Base-by-base conservation (phyloP, 1,140 invertebrate species). In the Zaprionus nigranus region DNA sequence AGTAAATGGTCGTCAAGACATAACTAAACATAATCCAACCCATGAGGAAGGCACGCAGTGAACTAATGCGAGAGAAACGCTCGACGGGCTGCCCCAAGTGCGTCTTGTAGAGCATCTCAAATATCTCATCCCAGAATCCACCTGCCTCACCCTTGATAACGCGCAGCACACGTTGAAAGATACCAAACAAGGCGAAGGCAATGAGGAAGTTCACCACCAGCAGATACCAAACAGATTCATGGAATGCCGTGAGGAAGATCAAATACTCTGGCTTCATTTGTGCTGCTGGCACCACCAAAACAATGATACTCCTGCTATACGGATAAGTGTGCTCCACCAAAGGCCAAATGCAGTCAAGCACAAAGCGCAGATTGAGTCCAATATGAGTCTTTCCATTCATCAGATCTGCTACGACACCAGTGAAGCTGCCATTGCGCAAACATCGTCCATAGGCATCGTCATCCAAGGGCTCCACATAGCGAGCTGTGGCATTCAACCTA, bases 11-110 rank as follows among this genome's bases (percentile, higher is more conserved):
- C 5, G 91, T 90, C 43, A 92, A 38, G 0, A 92, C 79, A 56
- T 92, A 92, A 28, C 85, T 90, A 26, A 92, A 92, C 11, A 92
- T 43, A 9, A 92, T 81, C 91, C 91, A 92, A 13, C 69, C 66
- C 49, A 92, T 81, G 0, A 92, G 77, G 1, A 87, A 92, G 1
- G 63, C 46, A 0, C 91, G 82, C 49, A 92, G 20, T 0, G 91
- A 91, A 66, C 90, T 91, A 4, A 78, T 79, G 1, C 49, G 51
- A 0, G 81, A 70, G 17, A 92, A 78, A 0, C 74, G 36, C 7
- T 66, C 58, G 0, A 86, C 82, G 6, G 91, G 91, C 24, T 92
- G 78, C 0, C 91, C 91, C 22, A 92, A 43, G 58, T 84, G 88
- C 0, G 80, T 90, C 36, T 91, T 91, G 22, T 70, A 75, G 9